A percentile compares a stretch with the other conserved stretches of the same genome.
Evolutionary conservation across 2,888 invertebrate species (phyloP).

Genomic region (Drosophila parthenogenetica): DNA sequence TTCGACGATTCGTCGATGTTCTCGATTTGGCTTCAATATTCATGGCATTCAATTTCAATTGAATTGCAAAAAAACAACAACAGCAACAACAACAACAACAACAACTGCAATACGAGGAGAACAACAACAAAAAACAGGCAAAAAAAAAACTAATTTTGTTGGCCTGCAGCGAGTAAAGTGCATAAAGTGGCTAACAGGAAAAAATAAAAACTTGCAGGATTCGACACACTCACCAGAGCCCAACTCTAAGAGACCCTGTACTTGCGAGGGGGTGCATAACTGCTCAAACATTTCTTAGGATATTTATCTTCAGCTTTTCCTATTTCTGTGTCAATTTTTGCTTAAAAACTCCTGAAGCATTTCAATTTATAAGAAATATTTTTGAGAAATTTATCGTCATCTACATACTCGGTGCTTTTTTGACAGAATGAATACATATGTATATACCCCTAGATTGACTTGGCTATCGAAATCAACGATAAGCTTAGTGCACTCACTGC

Average conservation of each 20-base stretch:
- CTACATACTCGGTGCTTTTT: too few relatives aligned
- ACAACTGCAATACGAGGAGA: slow-evolving; percentile 11
- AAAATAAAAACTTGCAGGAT: background rate
- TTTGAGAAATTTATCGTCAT: too few relatives aligned
- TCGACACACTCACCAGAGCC: background rate
- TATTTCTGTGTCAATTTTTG: too few relatives aligned
- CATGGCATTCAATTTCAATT: slow-evolving; percentile 72
- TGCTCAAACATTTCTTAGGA: too few relatives aligned
- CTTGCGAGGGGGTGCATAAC: background rate
- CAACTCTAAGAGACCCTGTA: background rate
- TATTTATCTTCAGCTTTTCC: too few relatives aligned
- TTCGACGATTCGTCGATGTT: slow-evolving; percentile 33
- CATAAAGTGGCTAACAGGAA: slow-evolving; percentile 54
- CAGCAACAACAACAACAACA: slow-evolving; percentile 16
- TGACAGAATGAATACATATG: too few relatives aligned
- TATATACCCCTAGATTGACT: too few relatives aligned
- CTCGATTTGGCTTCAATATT: slow-evolving; percentile 61
- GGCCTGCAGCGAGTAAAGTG: slow-evolving; percentile 71
- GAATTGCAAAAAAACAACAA: slow-evolving; percentile 59
- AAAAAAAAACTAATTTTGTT: slow-evolving; percentile 60
- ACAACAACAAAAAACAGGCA: slow-evolving; percentile 8
- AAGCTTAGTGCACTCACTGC: background rate
- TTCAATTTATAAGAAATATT: too few relatives aligned
- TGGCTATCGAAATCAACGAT: too few relatives aligned
- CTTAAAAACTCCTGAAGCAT: too few relatives aligned